These are phyloP conservation scores for Syndactyla subalaris DNA, from an alignment of 2,797 vertebrate genomes.

Conservation along the genomic window DNA sequence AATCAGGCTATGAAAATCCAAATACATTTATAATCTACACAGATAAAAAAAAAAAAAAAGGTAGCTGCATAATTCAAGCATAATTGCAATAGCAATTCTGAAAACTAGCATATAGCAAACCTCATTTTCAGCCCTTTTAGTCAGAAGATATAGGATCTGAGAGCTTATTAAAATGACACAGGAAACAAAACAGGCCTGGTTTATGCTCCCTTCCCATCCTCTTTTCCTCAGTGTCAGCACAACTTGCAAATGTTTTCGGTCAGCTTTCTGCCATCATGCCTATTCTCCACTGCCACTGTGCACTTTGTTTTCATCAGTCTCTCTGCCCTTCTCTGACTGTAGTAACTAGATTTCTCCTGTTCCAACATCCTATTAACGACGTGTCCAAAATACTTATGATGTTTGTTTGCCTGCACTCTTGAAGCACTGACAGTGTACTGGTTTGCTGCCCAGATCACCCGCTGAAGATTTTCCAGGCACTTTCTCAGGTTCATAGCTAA, in stretches of 20 bases:
- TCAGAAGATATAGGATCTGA: not conserved
- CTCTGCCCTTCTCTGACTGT: slow-evolving; percentile 6
- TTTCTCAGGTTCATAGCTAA: not conserved
- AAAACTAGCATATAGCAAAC: not conserved
- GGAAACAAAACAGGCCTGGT: not conserved
- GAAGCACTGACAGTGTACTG: not conserved
- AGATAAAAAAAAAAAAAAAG: not conserved
- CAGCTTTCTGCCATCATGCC: slow-evolving; percentile 13
- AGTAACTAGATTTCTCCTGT: slow-evolving; percentile 41
- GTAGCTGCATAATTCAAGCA: not conserved
- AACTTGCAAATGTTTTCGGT: slow-evolving; percentile 37
- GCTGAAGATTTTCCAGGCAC: not conserved
- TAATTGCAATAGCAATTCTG: not conserved
- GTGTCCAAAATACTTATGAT: slow-evolving; percentile 32
- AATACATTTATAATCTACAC: not conserved
- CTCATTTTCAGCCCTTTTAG: not conserved
- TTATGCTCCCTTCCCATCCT: not conserved
- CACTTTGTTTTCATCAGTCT: slow-evolving; percentile 42
- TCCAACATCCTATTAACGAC: slow-evolving; percentile 13
- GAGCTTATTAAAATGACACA: not conserved
- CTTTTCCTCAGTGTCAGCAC: not conserved
- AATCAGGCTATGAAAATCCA: not conserved
- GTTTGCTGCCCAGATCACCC: not conserved
- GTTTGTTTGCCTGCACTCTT: not conserved
- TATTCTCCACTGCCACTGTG: not conserved